phyloP scores from a whole-genome alignment of 2,888 invertebrate genomes.

The Drosophila buzzatii region DNA sequence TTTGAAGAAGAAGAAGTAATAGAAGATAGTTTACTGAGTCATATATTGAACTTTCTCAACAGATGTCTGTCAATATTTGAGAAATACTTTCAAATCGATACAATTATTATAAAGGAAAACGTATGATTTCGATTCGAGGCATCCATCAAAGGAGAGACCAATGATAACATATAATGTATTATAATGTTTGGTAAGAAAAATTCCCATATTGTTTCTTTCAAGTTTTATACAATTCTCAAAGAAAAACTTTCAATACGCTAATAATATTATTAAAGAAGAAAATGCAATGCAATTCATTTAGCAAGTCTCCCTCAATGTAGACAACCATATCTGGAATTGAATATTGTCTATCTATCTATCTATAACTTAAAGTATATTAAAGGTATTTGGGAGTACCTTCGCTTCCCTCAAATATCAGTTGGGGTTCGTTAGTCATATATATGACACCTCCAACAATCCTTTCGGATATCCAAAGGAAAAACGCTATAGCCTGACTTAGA shows the following conservation, averaged over 20 bases:
- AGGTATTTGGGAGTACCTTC: too few relatives aligned
- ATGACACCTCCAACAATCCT: neutral
- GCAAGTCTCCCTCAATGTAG: too few relatives aligned
- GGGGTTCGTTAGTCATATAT: neutral
- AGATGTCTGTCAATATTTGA: neutral
- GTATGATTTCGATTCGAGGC: neutral
- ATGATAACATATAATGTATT: neutral
- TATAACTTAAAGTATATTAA: too few relatives aligned
- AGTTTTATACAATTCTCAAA: too few relatives aligned
- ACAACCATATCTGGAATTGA: too few relatives aligned
- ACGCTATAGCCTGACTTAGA: neutral
- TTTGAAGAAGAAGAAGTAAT: neutral
- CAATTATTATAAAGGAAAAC: neutral
- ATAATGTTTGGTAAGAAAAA: neutral
- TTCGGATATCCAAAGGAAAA: neutral
- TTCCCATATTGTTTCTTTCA: too few relatives aligned
- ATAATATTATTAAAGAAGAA: too few relatives aligned
- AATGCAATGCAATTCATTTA: too few relatives aligned
- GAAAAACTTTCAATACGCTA: too few relatives aligned
- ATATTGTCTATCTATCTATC: too few relatives aligned
- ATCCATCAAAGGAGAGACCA: neutral
- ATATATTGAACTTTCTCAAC: conserved; percentile 5
- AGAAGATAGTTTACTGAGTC: neutral
- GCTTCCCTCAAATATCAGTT: neutral
- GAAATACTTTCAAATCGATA: neutral